Evolutionary conservation across 2,113 vertebrate species (phyloP), one percentile per base, ranked within the genome.

Genomic region (Muntiacus muntjak): DNA sequence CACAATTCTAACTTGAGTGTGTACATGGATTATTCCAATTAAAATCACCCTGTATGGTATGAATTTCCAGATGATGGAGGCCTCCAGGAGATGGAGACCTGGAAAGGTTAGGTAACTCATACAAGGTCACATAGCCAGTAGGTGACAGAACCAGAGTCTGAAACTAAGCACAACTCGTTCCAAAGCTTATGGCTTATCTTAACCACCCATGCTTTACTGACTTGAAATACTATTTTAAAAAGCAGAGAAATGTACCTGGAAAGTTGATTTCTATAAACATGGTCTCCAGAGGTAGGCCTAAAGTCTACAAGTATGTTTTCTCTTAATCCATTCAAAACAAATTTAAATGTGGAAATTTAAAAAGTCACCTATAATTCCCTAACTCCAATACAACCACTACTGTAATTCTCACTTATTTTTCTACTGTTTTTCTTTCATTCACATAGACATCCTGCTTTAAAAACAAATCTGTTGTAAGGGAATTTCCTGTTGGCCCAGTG

Each of bases 251-350:
- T 4, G 6, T 43, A 88, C 26, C 40, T 81, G 15, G 79, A 62
- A 94, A 95, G 8, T 74, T 93, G 71, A 57, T 78, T 94, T 97
- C 33, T 93, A 93, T 60, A 11, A 84, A 92, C 47, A 88, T 21
- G 64, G 45, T 74, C 21, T 12, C n/a, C 23, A 54, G 57, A 94
- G 71, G 17, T 79, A 95, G 26, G 30, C 11, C 3, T 89, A 60
- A 87, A 64, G 88, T 89, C 81, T 94, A 26, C 91, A 93, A 97
- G 58, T 60, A 62, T 60, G 40, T 64, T 76, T 47, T 74, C 30
- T 43, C 96, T 91, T n/a, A 5, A 3, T 15, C 45, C 19, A 97
- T 79, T 82, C 13, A 92, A 95, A 84, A 71, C 36, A 94, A 79
- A 93, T 82, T 90, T 92, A 97, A 91, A 91, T 57, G 90, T 3